These are phyloP conservation scores for Mobula hypostoma DNA, from an alignment of 2,113 vertebrate genomes.

Conservation along the genomic window DNA sequence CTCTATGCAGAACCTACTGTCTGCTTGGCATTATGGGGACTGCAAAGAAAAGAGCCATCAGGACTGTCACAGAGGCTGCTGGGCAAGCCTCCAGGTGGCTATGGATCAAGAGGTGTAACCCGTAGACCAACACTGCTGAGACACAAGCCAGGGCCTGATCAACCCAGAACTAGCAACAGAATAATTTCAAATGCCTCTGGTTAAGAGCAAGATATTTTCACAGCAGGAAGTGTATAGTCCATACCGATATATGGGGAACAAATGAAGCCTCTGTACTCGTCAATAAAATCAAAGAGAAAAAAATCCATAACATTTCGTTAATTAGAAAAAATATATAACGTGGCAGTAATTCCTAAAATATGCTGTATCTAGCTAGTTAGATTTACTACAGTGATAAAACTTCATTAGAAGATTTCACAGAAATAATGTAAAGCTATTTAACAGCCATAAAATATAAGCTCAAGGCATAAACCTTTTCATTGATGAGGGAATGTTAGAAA, in stretches of 20 bases:
- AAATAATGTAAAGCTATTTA: conserved; percentile 7
- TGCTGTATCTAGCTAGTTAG: not conserved
- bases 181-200: not conserved
- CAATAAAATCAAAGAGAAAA: not conserved
- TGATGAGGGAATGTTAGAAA: not conserved
- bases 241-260: not conserved
- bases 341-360: not conserved
- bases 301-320: not conserved
- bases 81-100: too few relatives aligned
- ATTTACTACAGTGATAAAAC: not conserved
- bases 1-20: too few relatives aligned
- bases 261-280: not conserved
- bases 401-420: not conserved
- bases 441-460: not conserved
- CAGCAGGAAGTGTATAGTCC: not conserved
- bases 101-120: too few relatives aligned
- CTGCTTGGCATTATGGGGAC: too few relatives aligned
- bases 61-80: too few relatives aligned
- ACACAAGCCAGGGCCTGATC: too few relatives aligned
- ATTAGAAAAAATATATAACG: not conserved
- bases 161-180: not conserved
- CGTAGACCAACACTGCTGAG: too few relatives aligned
- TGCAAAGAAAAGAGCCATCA: too few relatives aligned
- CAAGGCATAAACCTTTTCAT: not conserved
- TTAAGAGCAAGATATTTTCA: not conserved